Evolutionary conservation across 2,888 invertebrate species (phyloP), one percentile per base, ranked within the genome.

Genomic region (Sinelater perroti): DNA sequence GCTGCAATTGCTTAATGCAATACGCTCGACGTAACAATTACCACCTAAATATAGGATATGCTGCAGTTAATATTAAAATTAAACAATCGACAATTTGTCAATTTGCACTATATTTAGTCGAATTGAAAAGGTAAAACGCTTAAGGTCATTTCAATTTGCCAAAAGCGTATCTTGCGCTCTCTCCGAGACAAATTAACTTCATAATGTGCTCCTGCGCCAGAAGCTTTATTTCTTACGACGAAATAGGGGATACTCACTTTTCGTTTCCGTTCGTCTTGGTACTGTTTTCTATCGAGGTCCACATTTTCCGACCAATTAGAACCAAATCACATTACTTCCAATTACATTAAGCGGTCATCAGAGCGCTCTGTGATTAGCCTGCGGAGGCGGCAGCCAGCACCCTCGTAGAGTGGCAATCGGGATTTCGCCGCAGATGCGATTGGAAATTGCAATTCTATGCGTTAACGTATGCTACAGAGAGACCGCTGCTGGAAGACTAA

Each of bases 141-240:
- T 67, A 69, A 71, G 70, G 70, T 70, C 70, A 69, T 61, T 67
- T 67, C 67, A 66, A 70, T 70, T 56, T 63, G 30, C 24, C 24
- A 52, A 21, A 53, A 45, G 35, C 47, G 17, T 47, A 40, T 56
- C 33, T 49, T 60, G 53, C 56, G 45, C 38, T 38, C 45, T 20
- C 13, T 18, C 24, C 14, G 14, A 7, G 24, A 21, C 8, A 16
- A 16, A 35, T 35, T 3, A 16, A n/a, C 8, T 16, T 17, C 8
- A 35, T 2, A 16, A 35, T 17, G 16, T 16, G n/a, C n/a, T n/a
- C n/a, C n/a, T n/a, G n/a, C n/a, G n/a, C n/a, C n/a, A n/a, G n/a
- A n/a, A n/a, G n/a, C n/a, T n/a, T n/a, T n/a, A n/a, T n/a, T n/a
- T n/a, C n/a, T n/a, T n/a, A n/a, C n/a, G n/a, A n/a, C n/a, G n/a